Conservation (phyloP, 2,888 invertebrate species). For the Drosophila histrio region DNA sequence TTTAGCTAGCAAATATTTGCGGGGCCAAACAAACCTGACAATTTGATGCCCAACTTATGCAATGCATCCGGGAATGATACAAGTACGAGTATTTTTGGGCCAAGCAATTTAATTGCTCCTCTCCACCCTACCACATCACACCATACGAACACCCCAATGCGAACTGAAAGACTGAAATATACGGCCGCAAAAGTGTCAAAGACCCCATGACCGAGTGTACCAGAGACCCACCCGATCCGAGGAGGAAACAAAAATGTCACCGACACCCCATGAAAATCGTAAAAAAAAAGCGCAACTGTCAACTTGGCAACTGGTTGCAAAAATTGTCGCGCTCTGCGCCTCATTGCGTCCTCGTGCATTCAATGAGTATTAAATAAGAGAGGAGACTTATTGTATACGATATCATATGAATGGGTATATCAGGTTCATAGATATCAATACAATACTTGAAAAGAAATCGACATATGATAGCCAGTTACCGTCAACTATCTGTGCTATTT, state of each 20-base stretch:
- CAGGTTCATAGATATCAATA: background rate
- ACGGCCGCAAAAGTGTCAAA: slow-evolving; percentile 74
- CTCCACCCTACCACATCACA: background rate
- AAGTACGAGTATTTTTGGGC: slow-evolving; percentile 34
- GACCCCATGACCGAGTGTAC: slow-evolving; percentile 83
- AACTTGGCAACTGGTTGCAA: slow-evolving; percentile 65
- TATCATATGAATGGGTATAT: slow-evolving; percentile 35
- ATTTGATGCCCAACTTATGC: slow-evolving; percentile 66
- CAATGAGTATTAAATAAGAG: slow-evolving; percentile 29
- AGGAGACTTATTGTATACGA: background rate
- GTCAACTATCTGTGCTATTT: background rate
- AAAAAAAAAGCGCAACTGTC: slow-evolving; percentile 57
- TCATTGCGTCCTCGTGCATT: slow-evolving; percentile 53
- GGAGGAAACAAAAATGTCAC: slow-evolving; percentile 34
- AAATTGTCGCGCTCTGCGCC: slow-evolving; percentile 39
- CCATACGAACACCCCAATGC: slow-evolving; percentile 9
- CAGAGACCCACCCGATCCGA: slow-evolving; percentile 35
- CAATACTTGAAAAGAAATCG: background rate
- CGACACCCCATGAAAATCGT: slow-evolving; percentile 24
- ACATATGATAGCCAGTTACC: background rate
- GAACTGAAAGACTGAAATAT: slow-evolving; percentile 5
- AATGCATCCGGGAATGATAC: slow-evolving; percentile 67
- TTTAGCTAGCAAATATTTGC: slow-evolving; percentile 76
- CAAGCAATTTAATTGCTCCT: slow-evolving; percentile 64
- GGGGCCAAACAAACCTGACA: slow-evolving; percentile 37